Evolutionary conservation across 2,113 vertebrate species (phyloP).

Genomic region (Mola mola): DNA sequence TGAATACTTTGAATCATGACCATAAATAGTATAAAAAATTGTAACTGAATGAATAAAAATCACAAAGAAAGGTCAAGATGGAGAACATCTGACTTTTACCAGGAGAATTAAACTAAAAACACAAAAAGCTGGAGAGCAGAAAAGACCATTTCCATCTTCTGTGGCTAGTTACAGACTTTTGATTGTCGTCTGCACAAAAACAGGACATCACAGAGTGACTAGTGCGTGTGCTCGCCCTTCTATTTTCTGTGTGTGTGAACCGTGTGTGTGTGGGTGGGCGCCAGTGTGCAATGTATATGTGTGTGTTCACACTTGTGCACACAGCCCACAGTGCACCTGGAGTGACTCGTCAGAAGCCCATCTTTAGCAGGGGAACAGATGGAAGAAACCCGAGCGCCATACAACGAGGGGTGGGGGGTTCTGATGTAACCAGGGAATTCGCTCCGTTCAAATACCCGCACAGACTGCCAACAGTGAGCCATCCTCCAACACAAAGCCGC

Average conservation of each 20-base stretch:
- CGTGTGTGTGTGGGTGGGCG: slow-evolving; percentile 18
- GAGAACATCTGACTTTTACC: too few species aligned
- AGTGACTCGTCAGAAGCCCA: slow-evolving; percentile 49
- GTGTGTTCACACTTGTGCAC: slow-evolving; percentile 50
- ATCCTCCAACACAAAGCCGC: slow-evolving; percentile 44
- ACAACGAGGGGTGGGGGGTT: slow-evolving; percentile 48
- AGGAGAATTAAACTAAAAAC: too few species aligned
- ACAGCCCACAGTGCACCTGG: slow-evolving; percentile 69
- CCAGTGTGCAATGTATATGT: slow-evolving; percentile 12
- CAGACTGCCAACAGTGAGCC: too few species aligned
- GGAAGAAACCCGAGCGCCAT: slow-evolving; percentile 60
- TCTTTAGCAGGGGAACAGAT: slow-evolving; percentile 66
- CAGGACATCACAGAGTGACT: slow-evolving; percentile 14
- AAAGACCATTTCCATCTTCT: too few species aligned
- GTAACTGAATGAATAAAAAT: too few species aligned
- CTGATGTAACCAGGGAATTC: slow-evolving; percentile 63
- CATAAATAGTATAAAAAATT: too few species aligned
- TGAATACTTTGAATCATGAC: too few species aligned
- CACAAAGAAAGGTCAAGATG: too few species aligned
- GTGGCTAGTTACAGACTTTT: too few species aligned
- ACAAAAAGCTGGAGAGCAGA: too few species aligned
- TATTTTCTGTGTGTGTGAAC: slow-evolving; percentile 20
- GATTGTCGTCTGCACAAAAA: slow-evolving; percentile 22
- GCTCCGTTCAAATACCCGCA: too few species aligned
- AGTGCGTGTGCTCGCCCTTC: slow-evolving; percentile 13